Evolutionary conservation across 2,888 invertebrate species (phyloP), one percentile per base, ranked within the genome.

Genomic region (Spodoptera exigua): DNA sequence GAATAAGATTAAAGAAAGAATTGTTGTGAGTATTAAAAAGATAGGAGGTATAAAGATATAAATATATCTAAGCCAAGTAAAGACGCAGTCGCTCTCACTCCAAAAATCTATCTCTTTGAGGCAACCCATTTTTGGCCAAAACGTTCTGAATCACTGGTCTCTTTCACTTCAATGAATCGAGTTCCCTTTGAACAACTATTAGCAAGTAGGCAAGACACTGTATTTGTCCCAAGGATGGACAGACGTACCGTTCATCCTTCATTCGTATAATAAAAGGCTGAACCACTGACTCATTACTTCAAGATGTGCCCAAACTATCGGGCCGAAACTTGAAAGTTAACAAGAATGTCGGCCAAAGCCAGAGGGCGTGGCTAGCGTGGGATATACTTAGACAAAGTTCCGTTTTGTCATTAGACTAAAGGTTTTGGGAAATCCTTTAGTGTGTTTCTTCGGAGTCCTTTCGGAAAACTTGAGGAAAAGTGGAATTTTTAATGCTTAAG

Each of bases 261-360:
- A 62, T 58, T 52, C 41, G 47, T 44, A 76, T 78, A 79, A 78
- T 82, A 82, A 78, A 82, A 82, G 80, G 73, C 70, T 55, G 72
- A 76, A 72, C 74, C 61, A 60, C 65, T 60, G 76, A 58, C 79
- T 82, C 82, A 84, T 84, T 83, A 83, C 78, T 82, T 78, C 76
- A 76, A 80, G 82, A 84, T 80, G 82, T 79, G 79, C 66, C 76
- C 68, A 70, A 82, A 83, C 82, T 81, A 79, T 81, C 49, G 73
- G 70, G 74, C 67, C 61, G 43, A 56, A 76, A 74, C 72, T 77
- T 56, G 60, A 74, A 80, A 74, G 78, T 80, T 74, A 66, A 65
- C 74, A 79, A 74, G 77, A 76, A 80, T 78, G 81, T 76, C 60
- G 78, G 78, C 74, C 76, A 36, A 60, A 73, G 68, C 59, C 61